A percentile compares a stretch with the other conserved stretches of the same genome.
These are phyloP conservation scores for Diachasmimorpha longicaudata DNA, from an alignment of 1,140 invertebrate species.

Conservation along the genomic window DNA sequence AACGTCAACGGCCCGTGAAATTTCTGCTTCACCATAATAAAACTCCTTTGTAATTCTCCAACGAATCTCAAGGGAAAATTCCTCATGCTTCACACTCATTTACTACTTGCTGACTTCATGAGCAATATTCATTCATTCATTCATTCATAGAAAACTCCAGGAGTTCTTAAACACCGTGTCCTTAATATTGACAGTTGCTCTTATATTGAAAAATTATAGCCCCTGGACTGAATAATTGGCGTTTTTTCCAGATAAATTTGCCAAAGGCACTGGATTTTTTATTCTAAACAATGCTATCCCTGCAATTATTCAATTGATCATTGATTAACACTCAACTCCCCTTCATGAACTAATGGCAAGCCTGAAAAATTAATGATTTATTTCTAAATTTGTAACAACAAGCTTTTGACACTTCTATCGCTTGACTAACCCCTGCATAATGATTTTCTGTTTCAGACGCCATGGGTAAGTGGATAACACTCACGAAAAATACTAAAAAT, in stretches of 20 bases:
- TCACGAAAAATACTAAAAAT: conserved; percentile 12
- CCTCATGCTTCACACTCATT: not conserved
- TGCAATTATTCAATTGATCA: too few species aligned
- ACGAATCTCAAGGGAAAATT: not conserved
- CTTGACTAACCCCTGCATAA: conserved; percentile 26
- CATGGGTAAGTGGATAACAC: conserved; percentile 56
- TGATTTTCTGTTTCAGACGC: conserved; percentile 61
- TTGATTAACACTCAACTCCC: too few species aligned
- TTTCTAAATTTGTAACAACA: not conserved
- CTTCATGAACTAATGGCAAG: too few species aligned
- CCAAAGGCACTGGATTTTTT: too few species aligned
- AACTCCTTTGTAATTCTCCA: not conserved
- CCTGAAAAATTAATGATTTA: not conserved
- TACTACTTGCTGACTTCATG: not conserved
- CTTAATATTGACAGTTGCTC: too few species aligned
- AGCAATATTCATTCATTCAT: not conserved
- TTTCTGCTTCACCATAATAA: conserved; percentile 11
- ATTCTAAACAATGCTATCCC: too few species aligned
- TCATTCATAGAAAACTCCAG: not conserved
- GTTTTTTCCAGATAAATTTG: too few species aligned
- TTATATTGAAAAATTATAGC: too few species aligned
- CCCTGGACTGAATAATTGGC: too few species aligned
- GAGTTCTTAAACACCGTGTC: too few species aligned
- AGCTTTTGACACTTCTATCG: not conserved
- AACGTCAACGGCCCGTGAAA: conserved; percentile 26